These are phyloP conservation scores for Choloepus didactylus DNA, from an alignment of 2,797 vertebrate genomes.

Conservation along the genomic window DNA sequence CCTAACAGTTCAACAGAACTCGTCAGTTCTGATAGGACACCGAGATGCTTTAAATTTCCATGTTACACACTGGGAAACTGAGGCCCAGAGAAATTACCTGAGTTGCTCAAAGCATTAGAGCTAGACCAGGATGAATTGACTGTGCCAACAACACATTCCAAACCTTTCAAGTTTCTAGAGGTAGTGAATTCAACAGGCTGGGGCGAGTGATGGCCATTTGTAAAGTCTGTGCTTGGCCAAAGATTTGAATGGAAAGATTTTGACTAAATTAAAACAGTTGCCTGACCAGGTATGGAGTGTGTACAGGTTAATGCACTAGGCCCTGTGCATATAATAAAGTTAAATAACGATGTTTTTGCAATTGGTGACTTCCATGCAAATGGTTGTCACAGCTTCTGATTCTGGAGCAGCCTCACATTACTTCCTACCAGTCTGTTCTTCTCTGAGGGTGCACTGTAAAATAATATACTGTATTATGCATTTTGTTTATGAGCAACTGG, in stretches of 20 bases:
- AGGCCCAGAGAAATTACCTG: neutral
- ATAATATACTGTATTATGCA: neutral
- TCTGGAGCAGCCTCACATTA: fast-evolving
- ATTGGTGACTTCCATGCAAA: neutral
- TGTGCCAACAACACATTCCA: neutral
- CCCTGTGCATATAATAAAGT: neutral
- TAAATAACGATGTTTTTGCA: too few species aligned
- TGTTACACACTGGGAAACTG: neutral
- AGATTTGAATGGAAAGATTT: neutral
- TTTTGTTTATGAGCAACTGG: neutral
- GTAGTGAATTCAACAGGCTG: too few species aligned
- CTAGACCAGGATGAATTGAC: neutral
- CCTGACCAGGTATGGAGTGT: neutral
- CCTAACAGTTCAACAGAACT: fast-evolving
- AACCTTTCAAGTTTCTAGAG: neutral
- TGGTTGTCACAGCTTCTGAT: neutral
- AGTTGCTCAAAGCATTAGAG: neutral
- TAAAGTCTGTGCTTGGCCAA: neutral
- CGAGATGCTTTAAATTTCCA: neutral
- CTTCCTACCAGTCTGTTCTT: neutral
- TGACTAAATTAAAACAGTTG: neutral
- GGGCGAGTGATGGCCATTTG: too few species aligned
- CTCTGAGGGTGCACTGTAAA: neutral
- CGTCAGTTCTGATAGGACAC: too few species aligned
- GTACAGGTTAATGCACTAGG: fast-evolving